These are phyloP conservation scores for Oscheius sp. DNA, from an alignment of 2,888 invertebrate species.

Conservation along the genomic window DNA sequence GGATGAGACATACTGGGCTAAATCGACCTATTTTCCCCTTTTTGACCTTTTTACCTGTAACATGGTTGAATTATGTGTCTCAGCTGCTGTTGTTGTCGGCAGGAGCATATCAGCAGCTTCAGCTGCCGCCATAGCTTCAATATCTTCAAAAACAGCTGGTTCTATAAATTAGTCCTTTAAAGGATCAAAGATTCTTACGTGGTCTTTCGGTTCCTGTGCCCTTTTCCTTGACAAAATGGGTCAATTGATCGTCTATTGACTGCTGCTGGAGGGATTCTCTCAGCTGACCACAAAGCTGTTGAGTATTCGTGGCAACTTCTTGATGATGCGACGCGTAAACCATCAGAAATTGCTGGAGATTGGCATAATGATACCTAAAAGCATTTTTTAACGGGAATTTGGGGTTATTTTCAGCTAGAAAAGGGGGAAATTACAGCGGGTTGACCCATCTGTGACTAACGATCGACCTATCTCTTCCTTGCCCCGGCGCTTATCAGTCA, in stretches of 20 bases:
- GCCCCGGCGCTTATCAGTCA: too few relatives aligned
- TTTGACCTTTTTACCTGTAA: not conserved
- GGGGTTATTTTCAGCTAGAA: not conserved
- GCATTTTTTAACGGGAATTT: not conserved
- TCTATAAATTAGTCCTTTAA: constrained; percentile 4
- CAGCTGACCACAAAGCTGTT: constrained; percentile 88
- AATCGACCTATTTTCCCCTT: not conserved
- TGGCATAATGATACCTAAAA: constrained; percentile 42
- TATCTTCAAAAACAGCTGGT: constrained; percentile 33
- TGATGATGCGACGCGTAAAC: constrained; percentile 60
- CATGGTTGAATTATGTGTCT: not conserved
- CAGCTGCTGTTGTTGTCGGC: not conserved
- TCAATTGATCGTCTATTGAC: constrained; percentile 90
- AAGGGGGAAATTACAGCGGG: not conserved
- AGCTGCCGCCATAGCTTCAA: constrained; percentile 30
- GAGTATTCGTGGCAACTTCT: constrained; percentile 56
- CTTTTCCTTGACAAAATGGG: constrained; percentile 90
- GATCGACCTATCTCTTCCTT: too few relatives aligned
- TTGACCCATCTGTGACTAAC: too few relatives aligned
- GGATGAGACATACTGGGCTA: constrained; percentile 32
- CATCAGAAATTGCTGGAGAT: constrained; percentile 51
- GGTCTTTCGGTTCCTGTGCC: constrained; percentile 93
- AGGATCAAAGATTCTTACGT: constrained; percentile 71
- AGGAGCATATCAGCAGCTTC: not conserved
- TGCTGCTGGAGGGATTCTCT: constrained; percentile 89